Base-by-base conservation (phyloP, 2,888 invertebrate species). In the Diarsia brunnea region DNA sequence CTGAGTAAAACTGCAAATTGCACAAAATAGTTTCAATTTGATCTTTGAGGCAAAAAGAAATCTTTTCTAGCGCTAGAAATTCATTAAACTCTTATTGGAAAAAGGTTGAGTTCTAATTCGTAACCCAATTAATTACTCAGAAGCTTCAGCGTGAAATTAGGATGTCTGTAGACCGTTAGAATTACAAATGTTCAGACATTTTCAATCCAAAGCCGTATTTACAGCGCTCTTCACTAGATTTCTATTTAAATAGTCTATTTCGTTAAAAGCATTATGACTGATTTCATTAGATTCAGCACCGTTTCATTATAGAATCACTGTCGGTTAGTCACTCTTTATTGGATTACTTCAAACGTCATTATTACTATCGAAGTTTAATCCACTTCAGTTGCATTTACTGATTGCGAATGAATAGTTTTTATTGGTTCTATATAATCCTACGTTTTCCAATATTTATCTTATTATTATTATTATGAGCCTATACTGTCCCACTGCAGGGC, bases 241-340 rank as follows among this genome's bases (percentile, higher is more conserved):
- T 53, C 47, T 43, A n/a, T 64, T 66, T 16, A 72, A 45, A 61
- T 82, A 12, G 24, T 60, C 27, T 27, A 49, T 8, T 63, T 73
- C 27, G 24, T 66, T 47, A 47, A 69, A 16, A 43, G 47, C 58
- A 43, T 53, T 24, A 73, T 69, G 65, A 79, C 79, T 69, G 51
- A 69, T 78, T 66, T 24, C 38, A 69, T 60, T 84, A 53, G 58
- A 64, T 67, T 73, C 64, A 67, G 53, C 51, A 69, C 12, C 73
- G 47, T 74, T 61, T 70, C 19, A 69, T 75, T 73, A 77, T 73
- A 16, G 66, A 69, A 58, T 81, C 58, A 70, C 63, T 61, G 38
- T 68, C 58, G 24, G 45, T 66, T 81, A 75, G n/a, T 66, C 66
- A 74, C 61, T 63, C 11, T 64, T 61, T 68, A 72, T 85, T 84